Conservation (phyloP, 2,888 invertebrate genomes). For the Chymomyza fuscimana region DNA sequence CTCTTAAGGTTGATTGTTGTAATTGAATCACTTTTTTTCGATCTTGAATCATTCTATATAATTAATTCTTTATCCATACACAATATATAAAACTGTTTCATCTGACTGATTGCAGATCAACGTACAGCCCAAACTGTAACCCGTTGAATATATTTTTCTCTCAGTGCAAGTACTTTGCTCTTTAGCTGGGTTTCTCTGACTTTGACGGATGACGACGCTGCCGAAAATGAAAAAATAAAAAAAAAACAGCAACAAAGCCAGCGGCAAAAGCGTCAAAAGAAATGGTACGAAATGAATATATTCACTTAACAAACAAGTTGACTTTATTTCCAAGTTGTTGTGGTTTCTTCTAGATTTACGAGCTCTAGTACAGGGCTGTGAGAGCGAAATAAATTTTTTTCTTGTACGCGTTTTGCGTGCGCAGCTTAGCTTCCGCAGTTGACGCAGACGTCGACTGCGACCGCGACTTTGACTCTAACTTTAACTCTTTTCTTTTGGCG, state of each 20-base stretch:
- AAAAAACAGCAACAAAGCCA: constrained; percentile 3
- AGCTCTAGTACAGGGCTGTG: constrained; percentile 28
- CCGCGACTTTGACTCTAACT: constrained; percentile 8
- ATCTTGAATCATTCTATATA: too few relatives aligned
- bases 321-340: constrained; percentile 68
- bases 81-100: too few relatives aligned
- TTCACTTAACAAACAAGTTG: constrained; percentile 75
- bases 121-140: too few relatives aligned
- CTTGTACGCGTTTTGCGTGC: constrained; percentile 38
- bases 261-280: constrained; percentile 27
- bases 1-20: too few relatives aligned
- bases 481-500: constrained; percentile 12
- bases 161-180: constrained; percentile 22
- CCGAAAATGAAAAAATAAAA: background rate
- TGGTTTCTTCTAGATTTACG: constrained; percentile 50
- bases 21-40: too few relatives aligned
- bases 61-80: too few relatives aligned
- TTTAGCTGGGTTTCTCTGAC: constrained; percentile 25
- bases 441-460: background rate
- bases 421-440: constrained; percentile 59
- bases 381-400: constrained; percentile 42
- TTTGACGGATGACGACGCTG: constrained; percentile 51
- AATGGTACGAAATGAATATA: constrained; percentile 54
- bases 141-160: too few relatives aligned
- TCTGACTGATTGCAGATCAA: too few relatives aligned